Evolutionary conservation across 2,797 vertebrate genomes (phyloP), one percentile per base, ranked within the genome.

Genomic region (Dicrostonyx torquatus): DNA sequence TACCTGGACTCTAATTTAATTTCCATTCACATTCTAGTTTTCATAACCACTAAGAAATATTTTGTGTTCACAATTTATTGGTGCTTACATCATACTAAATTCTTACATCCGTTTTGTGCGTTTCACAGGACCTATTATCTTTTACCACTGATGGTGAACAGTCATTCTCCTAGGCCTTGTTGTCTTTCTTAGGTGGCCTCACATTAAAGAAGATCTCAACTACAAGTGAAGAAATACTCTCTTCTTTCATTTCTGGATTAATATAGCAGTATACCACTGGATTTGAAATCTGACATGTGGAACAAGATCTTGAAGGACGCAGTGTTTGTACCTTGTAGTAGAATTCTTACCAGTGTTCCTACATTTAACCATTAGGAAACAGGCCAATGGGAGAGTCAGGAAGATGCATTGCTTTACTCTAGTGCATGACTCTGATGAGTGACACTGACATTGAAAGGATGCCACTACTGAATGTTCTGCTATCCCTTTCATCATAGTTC

Each of bases 141-240:
- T 88, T 62, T 31, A 58, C 34, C 3, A 2, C 8, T 60, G 2
- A 14, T 53, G 24, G 14, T n/a, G 6, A 66, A 18, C 10, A 31
- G 7, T 77, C 48, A 40, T 53, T 60, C 11, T 55, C n/a, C 2
- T 14, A 2, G 7, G 10, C 13, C 6, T 31, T 11, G 6, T 18
- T 58, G 11, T 2, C 5, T 55, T 0, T 40, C 14, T 43, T 20
- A 24, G 7, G 20, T 62, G n/a, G 0, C 1, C 0, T 7, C 5
- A 12, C 2, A 8, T 24, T 37, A 40, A 43, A 12, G 18, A 1
- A 62, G 6, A 14, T 40, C 43, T 43, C 77, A 88, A 22, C 22
- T 6, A 58, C 26, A 45, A 48, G 53, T 15, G 64, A 37, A 68
- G 50, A 62, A 64, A 45, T 29, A 34, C 62, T 58, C 14, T 64